phyloP scores from a whole-genome alignment of 2,888 invertebrate species.

The Meiosimyza decipiens region DNA sequence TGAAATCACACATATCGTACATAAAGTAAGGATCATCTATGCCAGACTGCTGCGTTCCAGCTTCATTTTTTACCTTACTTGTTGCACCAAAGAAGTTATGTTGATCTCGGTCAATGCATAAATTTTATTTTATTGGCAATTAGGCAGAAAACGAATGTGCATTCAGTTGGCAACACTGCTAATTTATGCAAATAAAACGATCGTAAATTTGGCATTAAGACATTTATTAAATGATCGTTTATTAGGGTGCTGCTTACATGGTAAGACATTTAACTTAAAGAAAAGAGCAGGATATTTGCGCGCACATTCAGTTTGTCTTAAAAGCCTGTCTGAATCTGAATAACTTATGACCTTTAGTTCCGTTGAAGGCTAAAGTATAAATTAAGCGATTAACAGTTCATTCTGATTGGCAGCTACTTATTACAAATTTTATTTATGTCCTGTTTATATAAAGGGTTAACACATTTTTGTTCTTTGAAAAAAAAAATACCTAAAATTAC shows the following conservation, averaged over 20 bases:
- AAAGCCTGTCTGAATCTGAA: background rate
- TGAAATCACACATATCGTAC: too few relatives aligned
- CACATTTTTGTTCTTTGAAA: too few relatives aligned
- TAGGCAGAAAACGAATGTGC: conserved; percentile 56
- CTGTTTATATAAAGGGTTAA: too few relatives aligned
- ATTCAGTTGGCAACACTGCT: conserved; percentile 54
- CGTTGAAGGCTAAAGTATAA: conserved; percentile 8
- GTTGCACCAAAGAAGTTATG: too few relatives aligned
- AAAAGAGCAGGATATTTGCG: background rate
- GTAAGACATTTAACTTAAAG: background rate
- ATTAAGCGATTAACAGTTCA: conserved; percentile 12
- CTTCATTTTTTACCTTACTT: too few relatives aligned
- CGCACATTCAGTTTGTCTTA: background rate
- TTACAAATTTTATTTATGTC: conserved; percentile 7
- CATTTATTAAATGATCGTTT: conserved; percentile 44
- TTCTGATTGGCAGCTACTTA: conserved; percentile 2
- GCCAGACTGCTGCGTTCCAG: too few relatives aligned
- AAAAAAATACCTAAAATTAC: too few relatives aligned
- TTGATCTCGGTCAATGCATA: conserved; percentile 45
- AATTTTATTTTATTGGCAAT: conserved; percentile 62
- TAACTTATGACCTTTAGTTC: conserved; percentile 20
- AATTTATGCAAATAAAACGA: conserved; percentile 63
- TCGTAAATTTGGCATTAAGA: conserved; percentile 59
- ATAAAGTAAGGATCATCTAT: too few relatives aligned
- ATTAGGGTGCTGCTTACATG: conserved; percentile 26